A percentile compares a stretch with the other conserved stretches of the same genome.
phyloP scores from a whole-genome alignment of 2,888 invertebrate species.

The Drosophila diplacantha region DNA sequence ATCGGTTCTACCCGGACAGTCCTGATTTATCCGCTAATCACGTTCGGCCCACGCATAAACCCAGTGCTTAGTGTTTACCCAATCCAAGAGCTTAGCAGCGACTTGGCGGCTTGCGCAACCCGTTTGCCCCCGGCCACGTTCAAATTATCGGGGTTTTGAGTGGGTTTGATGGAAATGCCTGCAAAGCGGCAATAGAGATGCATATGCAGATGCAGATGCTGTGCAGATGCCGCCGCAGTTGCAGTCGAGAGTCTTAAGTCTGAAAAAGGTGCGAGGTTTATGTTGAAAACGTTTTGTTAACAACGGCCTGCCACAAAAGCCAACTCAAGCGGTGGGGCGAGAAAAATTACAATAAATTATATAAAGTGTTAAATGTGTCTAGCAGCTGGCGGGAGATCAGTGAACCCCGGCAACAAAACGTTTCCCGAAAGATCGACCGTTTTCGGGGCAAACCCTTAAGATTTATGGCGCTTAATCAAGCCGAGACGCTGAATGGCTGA shows the following conservation, averaged over 20 bases:
- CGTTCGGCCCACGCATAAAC: slow-evolving; percentile 49
- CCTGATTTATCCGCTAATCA: slow-evolving; percentile 48
- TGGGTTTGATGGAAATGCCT: slow-evolving; percentile 56
- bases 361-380: slow-evolving; percentile 70
- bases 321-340: slow-evolving; percentile 15
- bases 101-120: slow-evolving; percentile 49
- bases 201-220: slow-evolving; percentile 23
- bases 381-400: slow-evolving; percentile 39
- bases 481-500: slow-evolving; percentile 31
- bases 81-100: slow-evolving; percentile 34
- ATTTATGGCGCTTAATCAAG: slow-evolving; percentile 69
- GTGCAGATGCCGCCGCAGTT: slow-evolving; percentile 21
- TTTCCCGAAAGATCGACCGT: slow-evolving; percentile 38
- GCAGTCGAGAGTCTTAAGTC: slow-evolving; percentile 32
- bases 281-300: slow-evolving; percentile 72
- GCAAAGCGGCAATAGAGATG: slow-evolving; percentile 46
- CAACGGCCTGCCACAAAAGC: slow-evolving; percentile 53
- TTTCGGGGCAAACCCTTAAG: slow-evolving; percentile 47
- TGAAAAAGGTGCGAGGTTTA: slow-evolving; percentile 67
- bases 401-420: slow-evolving; percentile 58
- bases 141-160: slow-evolving; percentile 57
- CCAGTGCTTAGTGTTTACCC: slow-evolving; percentile 38
- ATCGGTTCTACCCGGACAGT: slow-evolving; percentile 13
- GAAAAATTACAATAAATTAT: slow-evolving; percentile 71
- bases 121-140: slow-evolving; percentile 55